These are phyloP conservation scores for Chelonus formosanus DNA, from an alignment of 2,888 invertebrate species.

Conservation along the genomic window DNA sequence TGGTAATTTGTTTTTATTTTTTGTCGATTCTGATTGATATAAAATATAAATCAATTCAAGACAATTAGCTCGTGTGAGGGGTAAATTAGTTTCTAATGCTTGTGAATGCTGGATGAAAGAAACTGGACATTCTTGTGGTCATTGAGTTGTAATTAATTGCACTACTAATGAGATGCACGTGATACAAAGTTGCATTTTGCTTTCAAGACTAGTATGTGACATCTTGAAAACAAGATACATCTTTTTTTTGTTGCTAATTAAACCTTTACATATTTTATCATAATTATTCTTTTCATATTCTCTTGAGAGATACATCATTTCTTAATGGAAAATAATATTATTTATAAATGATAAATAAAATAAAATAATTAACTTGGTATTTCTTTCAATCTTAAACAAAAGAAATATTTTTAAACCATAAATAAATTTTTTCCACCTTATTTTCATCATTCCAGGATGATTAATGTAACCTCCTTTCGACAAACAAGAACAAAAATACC, in stretches of 20 bases:
- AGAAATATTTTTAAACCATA: too few relatives aligned
- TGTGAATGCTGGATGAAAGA: not conserved
- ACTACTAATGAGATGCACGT: constrained; percentile 50
- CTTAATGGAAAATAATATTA: too few relatives aligned
- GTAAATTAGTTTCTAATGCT: constrained; percentile 9
- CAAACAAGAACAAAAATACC: not conserved
- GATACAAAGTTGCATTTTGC: constrained; percentile 44
- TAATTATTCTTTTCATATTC: too few relatives aligned
- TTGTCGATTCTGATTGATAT: not conserved
- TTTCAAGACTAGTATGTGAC: constrained; percentile 44
- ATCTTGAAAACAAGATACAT: constrained; percentile 7
- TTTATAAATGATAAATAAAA: too few relatives aligned
- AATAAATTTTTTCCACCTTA: too few relatives aligned
- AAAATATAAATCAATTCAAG: constrained; percentile 15
- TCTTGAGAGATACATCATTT: too few relatives aligned
- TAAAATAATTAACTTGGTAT: too few relatives aligned
- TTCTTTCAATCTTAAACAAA: too few relatives aligned
- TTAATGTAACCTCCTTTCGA: constrained; percentile 13
- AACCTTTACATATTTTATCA: too few relatives aligned
- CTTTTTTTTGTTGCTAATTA: too few relatives aligned
- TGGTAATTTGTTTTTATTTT: not conserved
- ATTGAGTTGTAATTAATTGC: constrained; percentile 48
- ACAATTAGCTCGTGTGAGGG: constrained; percentile 14
- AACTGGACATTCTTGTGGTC: constrained; percentile 27
- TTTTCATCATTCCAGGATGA: not conserved